Evolutionary conservation across 2,113 vertebrate species (phyloP), one percentile per base, ranked within the genome.

Genomic region (Macaca nemestrina): DNA sequence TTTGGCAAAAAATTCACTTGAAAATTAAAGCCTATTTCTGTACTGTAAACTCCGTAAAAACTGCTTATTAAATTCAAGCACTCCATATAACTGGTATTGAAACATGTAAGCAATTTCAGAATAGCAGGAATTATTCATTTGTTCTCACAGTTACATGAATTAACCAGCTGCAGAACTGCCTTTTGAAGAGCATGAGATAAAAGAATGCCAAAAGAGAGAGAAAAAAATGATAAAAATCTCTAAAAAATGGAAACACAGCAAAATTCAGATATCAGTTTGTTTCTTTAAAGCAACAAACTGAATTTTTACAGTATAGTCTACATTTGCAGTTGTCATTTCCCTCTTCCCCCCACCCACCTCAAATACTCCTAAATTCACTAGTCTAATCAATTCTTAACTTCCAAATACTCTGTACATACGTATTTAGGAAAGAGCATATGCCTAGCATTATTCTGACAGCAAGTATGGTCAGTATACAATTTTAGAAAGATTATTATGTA

Each of bases 391-490:
- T 98, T 99, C 99, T 99, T 99, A 98, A 98, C 98, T 98, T 99
- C 97, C 98, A 99, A 98, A 99, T 98, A 99, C 98, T 99, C 98
- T 99, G 97, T 99, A 99, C 99, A 99, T 98, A 99, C 98, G 99
- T 99, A 99, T 98, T 98, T 98, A 98, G 98, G 97, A 98, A 98
- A 99, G 98, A 99, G 99, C 98, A 99, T 98, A 99, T 93, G 75
- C 98, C 99, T 99, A 99, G 99, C 98, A 98, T 98, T 98, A 98
- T 98, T 98, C 98, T 98, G 98, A 98, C 98, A 98, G 98, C 98
- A 98, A 64, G 98, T 98, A 98, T 96, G 97, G 99, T 98, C 98
- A 99, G 98, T 98, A 99, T 98, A 99, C 98, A 98, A 84, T 97
- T 99, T 98, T 98, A 99, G 98, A 98, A 98, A 99, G 98, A 98